Evolutionary conservation across 1,140 invertebrate genomes (phyloP).

Genomic region (Drosophila repleta): DNA sequence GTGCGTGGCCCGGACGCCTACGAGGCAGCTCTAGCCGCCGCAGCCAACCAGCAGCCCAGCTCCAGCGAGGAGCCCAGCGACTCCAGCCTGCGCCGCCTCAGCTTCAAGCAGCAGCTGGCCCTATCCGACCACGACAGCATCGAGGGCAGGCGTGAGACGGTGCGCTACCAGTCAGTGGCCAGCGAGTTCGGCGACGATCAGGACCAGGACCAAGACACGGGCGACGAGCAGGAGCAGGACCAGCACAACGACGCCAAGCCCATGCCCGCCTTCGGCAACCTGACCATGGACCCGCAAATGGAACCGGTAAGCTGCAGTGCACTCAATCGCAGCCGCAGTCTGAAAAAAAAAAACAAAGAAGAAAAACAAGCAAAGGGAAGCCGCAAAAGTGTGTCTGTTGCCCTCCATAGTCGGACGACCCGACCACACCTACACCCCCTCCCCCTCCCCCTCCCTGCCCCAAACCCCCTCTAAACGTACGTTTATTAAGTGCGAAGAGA

Average conservation of each 20-base stretch:
- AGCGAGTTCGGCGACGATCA: constrained; percentile 60
- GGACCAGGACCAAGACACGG: background rate
- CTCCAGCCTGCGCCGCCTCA: constrained; percentile 63
- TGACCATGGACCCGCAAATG: constrained; percentile 84
- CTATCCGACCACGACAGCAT: constrained; percentile 72
- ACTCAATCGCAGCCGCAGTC: background rate
- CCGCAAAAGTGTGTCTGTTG: constrained; percentile 10
- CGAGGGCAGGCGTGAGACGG: constrained; percentile 61
- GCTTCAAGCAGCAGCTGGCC: constrained; percentile 49
- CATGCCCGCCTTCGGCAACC: constrained; percentile 85
- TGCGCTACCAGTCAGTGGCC: constrained; percentile 64
- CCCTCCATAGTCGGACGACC: background rate
- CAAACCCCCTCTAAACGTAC: too few species aligned
- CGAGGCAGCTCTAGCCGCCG: constrained; percentile 61
- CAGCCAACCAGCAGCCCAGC: constrained; percentile 64
- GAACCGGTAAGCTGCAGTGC: constrained; percentile 74
- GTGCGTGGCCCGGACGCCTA: constrained; percentile 67
- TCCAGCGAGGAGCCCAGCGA: constrained; percentile 67
- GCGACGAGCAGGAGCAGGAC: constrained; percentile 32
- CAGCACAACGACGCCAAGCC: constrained; percentile 38
- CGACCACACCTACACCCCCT: background rate
- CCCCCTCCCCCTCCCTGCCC: too few species aligned
- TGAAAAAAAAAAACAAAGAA: too few species aligned
- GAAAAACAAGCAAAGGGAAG: constrained; percentile 3
- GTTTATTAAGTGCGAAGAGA: too few species aligned